phyloP scores from a whole-genome alignment of 2,797 vertebrate genomes.

The Gila robusta region DNA sequence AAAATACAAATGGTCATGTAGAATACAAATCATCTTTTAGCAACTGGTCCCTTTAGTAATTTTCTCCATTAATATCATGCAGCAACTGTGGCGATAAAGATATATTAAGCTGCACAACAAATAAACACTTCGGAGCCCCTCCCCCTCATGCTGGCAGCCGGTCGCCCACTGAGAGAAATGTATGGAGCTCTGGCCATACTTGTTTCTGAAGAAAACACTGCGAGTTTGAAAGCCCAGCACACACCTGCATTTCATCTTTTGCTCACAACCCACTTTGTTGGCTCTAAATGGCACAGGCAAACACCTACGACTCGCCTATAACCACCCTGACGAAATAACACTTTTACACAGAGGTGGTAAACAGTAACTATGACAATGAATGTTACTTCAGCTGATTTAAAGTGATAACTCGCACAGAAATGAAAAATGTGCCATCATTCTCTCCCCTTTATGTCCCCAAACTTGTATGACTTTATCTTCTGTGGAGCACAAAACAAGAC shows the following conservation, averaged over 20 bases:
- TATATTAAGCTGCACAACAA: conserved; percentile 33
- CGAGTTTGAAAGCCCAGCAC: conserved; percentile 16
- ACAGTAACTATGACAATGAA: background rate
- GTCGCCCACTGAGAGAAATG: conserved; percentile 24
- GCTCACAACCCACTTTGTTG: conserved; percentile 27
- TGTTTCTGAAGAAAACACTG: conserved; percentile 7
- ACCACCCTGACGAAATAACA: conserved; percentile 15
- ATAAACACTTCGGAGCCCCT: conserved; percentile 13
- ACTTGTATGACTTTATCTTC: background rate
- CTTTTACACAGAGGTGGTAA: background rate
- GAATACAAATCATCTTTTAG: conserved; percentile 15
- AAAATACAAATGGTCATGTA: background rate
- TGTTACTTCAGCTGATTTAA: background rate
- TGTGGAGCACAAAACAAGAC: background rate
- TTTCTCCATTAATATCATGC: conserved; percentile 29
- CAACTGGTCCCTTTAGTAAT: background rate
- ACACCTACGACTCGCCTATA: conserved; percentile 12
- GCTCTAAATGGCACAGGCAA: conserved; percentile 23
- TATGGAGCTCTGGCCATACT: conserved; percentile 6
- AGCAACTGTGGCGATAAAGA: background rate
- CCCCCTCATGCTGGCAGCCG: conserved; percentile 2
- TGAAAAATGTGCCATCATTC: background rate
- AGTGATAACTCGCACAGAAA: background rate
- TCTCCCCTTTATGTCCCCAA: background rate
- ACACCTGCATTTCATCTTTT: conserved; percentile 47